Evolutionary conservation across 53 echinoderm and acorn worm species (phyloP), one percentile per base, ranked within the genome.

Genomic region (Luidia sarsii): DNA sequence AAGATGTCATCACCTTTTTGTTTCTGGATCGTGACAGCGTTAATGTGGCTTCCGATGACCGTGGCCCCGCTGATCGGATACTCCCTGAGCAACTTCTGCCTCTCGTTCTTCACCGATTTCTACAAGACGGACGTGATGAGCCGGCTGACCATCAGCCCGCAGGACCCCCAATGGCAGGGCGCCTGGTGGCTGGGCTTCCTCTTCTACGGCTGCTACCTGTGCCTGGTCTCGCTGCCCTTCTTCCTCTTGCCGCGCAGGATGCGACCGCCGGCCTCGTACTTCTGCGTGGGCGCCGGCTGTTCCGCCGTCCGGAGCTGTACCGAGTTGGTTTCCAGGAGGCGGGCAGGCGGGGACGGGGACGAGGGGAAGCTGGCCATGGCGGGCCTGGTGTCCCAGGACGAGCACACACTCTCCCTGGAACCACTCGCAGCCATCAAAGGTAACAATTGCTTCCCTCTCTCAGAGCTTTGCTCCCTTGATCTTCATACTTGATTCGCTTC

Each of bases 181-280:
- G 89, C 89, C 18, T 95, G 95, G 95, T 95, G 95, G 95, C 61
- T 91, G 25, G 95, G 95, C 19, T 91, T 91, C 75, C 22, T 95
- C 80, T 66, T 91, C 80, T 83, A 55, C 49, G 91, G 89, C 36
- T 37, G 46, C 53, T 19, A 72, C 43, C 56, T 81, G 32, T 27
- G 83, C 53, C 28, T 87, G 60, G 27, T 71, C 23, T 73, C 85
- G 19, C 35, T 89, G 14, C 95, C 91, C 9, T 72, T 91, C 43
- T 89, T 89, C 57, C 67, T 91, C 49, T 89, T 91, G 60, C 95
- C 95, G 13, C 45, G 81, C 50, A 81, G 41, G 52, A 81, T 90
- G 48, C 18, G 35, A 0, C 62, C 33, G 33, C 64, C 48, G 8
- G 54, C 51, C 18, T 28, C 57, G 9, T 57, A 57, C 43, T 74